Conservation (phyloP, 2,113 vertebrate genomes). For the Romanogobio albipinnatus region DNA sequence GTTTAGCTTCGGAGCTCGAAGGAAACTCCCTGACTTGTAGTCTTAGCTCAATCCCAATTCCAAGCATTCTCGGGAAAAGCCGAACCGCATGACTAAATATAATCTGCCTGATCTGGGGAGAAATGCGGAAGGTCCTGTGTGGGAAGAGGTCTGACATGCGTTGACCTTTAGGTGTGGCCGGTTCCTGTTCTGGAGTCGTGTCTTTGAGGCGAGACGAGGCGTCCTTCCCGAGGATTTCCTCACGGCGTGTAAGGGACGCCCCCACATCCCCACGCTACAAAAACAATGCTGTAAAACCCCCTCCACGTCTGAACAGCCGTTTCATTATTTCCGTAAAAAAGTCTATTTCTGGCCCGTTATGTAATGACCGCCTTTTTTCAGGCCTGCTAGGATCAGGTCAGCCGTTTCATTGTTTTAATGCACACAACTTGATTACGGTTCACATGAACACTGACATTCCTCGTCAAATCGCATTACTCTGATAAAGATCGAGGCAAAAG, state of each 20-base stretch:
- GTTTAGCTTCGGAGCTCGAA: not conserved
- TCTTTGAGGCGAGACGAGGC: constrained; percentile 23
- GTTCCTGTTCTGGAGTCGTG: constrained; percentile 40
- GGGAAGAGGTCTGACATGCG: constrained; percentile 17
- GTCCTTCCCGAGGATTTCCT: constrained; percentile 65
- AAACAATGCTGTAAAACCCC: constrained; percentile 63
- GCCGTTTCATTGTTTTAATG: constrained; percentile 21
- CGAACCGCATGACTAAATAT: constrained; percentile 62
- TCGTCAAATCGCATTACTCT: not conserved
- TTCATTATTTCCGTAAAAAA: constrained; percentile 54
- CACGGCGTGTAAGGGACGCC: not conserved
- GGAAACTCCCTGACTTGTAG: not conserved
- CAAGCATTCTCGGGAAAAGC: constrained; percentile 44
- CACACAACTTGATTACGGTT: constrained; percentile 28
- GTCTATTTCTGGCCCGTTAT: constrained; percentile 44
- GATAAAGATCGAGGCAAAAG: not conserved
- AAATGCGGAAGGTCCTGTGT: constrained; percentile 41
- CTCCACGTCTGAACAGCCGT: constrained; percentile 28
- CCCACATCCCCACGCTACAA: constrained; percentile 44
- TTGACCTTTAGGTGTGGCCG: constrained; percentile 47
- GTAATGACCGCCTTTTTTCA: constrained; percentile 47
- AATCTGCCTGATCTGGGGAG: constrained; percentile 62
- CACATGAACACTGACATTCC: not conserved
- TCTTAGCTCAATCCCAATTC: not conserved
- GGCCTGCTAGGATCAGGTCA: constrained; percentile 44